Conservation (phyloP, 1,140 invertebrate species). For the Drosophila elegans region DNA sequence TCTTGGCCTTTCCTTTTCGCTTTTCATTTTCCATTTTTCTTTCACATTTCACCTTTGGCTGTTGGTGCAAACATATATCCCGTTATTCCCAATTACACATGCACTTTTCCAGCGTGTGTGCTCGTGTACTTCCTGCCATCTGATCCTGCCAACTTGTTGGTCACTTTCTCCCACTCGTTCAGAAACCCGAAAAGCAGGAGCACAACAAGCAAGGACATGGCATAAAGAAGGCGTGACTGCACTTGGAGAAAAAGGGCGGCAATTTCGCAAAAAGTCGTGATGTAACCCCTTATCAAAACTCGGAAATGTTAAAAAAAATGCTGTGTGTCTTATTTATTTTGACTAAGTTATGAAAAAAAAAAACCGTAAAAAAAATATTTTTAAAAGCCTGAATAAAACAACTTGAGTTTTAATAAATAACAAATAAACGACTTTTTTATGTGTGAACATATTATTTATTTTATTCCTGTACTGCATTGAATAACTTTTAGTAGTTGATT, state of each 20-base stretch:
- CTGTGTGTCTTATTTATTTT: too few relatives aligned
- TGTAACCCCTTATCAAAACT: too few relatives aligned
- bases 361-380: too few relatives aligned
- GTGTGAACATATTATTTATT: too few relatives aligned
- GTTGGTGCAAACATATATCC: constrained; percentile 16
- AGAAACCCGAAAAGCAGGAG: not conserved
- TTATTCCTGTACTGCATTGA: too few relatives aligned
- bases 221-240: not conserved
- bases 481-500: too few relatives aligned
- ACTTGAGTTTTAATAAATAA: too few relatives aligned
- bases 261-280: not conserved
- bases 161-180: constrained; percentile 2
- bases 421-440: too few relatives aligned
- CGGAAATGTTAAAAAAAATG: too few relatives aligned
- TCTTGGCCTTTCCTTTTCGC: not conserved
- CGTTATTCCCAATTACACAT: constrained; percentile 42
- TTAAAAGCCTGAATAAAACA: too few relatives aligned
- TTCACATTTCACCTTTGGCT: constrained; percentile 36
- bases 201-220: not conserved
- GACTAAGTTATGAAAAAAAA: too few relatives aligned
- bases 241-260: constrained; percentile 1
- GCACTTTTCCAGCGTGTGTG: constrained; percentile 4
- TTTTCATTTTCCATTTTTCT: not conserved
- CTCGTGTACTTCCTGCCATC: constrained; percentile 7
- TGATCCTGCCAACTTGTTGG: constrained; percentile 54